Evolutionary conservation across 2,113 vertebrate genomes (phyloP), one percentile per base, ranked within the genome.

Genomic region (Pelobates fuscus): DNA sequence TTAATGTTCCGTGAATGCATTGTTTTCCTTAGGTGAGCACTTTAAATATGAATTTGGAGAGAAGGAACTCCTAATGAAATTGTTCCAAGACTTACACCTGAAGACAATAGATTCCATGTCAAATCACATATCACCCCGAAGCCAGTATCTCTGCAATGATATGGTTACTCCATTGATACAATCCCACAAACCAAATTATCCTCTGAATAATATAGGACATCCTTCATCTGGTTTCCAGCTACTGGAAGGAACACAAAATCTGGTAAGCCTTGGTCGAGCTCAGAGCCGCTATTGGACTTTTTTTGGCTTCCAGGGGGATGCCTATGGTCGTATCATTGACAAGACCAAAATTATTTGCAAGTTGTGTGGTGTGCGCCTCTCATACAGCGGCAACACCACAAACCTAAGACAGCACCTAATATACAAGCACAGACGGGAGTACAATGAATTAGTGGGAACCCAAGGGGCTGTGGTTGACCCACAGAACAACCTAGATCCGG

Each of bases 1-100:
- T n/a, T n/a, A n/a, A n/a, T n/a, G n/a, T n/a, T n/a, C n/a, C n/a
- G n/a, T n/a, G n/a, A n/a, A n/a, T 27, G 24, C 30, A 70, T 58
- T 66, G 24, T 60, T 26, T 49, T 49, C 23, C 17, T 79, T 77
- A 88, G 91, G 86, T 43, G 88, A 89, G 59, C 85, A 80, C 43
- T 77, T 85, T 46, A 90, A 88, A 79, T 89, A 88, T 75, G 86
- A 89, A 77, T 77, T 89, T 55, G 87, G 88, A 11, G 87, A 91
- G 62, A 91, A 91, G 77, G 90, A 91, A 72, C 81, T 85, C 1
- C 81, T 88, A 52, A 84, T 91, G 83, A 86, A 86, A 26, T 83
- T 90, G 20, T 84, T 91, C 74, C 89, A 89, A 65, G 88, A 92
- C 73, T 81, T 91, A 49, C 87, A 88, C 14, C 25, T 87, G 74